Evolutionary conservation across 2,113 vertebrate species (phyloP).

Genomic region (Melanerpes formicivorus): DNA sequence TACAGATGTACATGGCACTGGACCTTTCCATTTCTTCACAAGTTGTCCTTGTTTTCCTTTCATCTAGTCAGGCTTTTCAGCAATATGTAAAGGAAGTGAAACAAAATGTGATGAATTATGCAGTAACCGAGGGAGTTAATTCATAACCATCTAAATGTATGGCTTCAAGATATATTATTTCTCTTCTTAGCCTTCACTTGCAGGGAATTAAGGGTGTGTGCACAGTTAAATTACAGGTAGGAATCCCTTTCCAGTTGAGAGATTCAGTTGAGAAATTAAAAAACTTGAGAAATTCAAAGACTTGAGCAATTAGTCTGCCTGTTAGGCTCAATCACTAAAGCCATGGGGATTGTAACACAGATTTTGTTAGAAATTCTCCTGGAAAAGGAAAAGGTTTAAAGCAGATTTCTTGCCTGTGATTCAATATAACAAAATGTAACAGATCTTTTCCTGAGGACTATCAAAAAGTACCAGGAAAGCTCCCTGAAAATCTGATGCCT

Average conservation of each 20-base stretch:
- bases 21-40: background rate
- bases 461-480: background rate
- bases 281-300: background rate
- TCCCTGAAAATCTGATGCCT: background rate
- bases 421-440: background rate
- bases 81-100: background rate
- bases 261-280: background rate
- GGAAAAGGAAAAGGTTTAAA: background rate
- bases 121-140: slow-evolving; percentile 7
- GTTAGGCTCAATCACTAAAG: background rate
- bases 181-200: background rate
- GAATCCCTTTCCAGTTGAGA: slow-evolving; percentile 15
- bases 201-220: background rate
- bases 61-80: background rate
- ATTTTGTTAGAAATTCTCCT: background rate
- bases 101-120: slow-evolving; percentile 17
- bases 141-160: slow-evolving; percentile 10
- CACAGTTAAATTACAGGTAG: background rate
- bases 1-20: background rate
- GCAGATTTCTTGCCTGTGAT: background rate
- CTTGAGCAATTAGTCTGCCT: background rate
- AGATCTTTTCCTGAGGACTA: background rate
- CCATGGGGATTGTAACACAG: background rate
- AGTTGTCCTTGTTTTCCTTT: background rate
- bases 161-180: slow-evolving; percentile 25